Evolutionary conservation across 2,113 vertebrate species (phyloP), one percentile per base, ranked within the genome.

Genomic region (Cryptoleucopteryx plumbea): DNA sequence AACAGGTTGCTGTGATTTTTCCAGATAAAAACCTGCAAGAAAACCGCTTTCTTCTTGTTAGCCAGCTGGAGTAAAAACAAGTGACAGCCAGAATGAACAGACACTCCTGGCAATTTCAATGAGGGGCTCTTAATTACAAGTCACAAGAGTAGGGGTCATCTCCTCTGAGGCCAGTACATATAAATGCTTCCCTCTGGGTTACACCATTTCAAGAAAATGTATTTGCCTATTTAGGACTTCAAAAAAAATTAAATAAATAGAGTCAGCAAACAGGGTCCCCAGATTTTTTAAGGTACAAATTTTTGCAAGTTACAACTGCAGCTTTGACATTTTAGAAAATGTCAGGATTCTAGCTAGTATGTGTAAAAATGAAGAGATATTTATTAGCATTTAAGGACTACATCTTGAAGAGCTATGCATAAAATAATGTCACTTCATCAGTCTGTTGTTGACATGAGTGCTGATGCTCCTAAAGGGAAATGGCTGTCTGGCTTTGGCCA

Each of bases 1-100:
- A 93, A 97, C 83, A 95, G 86, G 95, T 93, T 89, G 81, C 83
- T 82, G 70, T 72, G 91, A 94, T 84, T 89, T 93, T 91, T 93
- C 65, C 48, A 75, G 78, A 91, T 42, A 84, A 94, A 95, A 96
- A 94, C n/a, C 88, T 70, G 32, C 31, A 89, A 87, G 72, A 87
- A 94, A 79, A 85, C 36, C 8, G 61, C 0, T 85, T 94, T 65
- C 86, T 93, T 55, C 78, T 89, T 77, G 36, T 94, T 80, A 82
- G n/a, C 42, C 93, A 93, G 86, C 81, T 89, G 77, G 68, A 89
- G 62, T 40, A 32, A 95, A 87, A 71, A 45, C 40, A 78, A 95
- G 48, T 21, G 70, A 84, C 83, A 93, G 70, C 25, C 82, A 94
- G 83, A 95, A 87, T 16, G 84, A 89, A 40, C 83, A 91, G 77